These are phyloP conservation scores for Carettochelys insculpta DNA, from an alignment of 2,113 vertebrate species.

Conservation along the genomic window DNA sequence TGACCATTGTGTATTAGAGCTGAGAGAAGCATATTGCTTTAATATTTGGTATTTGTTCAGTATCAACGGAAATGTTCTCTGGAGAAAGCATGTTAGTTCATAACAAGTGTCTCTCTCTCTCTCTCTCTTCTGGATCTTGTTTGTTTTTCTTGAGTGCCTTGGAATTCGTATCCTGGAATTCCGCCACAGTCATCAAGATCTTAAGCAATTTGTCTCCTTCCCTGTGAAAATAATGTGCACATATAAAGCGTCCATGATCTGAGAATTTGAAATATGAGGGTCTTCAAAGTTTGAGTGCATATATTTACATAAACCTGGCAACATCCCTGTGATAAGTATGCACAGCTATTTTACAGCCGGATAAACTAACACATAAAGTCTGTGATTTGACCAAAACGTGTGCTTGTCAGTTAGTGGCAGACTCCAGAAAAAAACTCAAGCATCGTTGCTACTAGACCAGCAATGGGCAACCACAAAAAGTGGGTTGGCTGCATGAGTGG, in stretches of 20 bases:
- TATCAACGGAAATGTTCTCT: slow-evolving; percentile 45
- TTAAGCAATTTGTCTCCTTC: neutral
- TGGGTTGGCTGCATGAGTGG: too few relatives aligned
- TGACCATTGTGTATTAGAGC: neutral
- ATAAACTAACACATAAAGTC: neutral
- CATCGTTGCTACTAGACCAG: neutral
- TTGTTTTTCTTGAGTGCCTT: neutral
- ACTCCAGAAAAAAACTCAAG: neutral
- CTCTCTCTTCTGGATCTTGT: neutral
- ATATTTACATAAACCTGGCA: neutral
- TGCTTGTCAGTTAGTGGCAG: neutral
- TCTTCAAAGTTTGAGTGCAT: neutral
- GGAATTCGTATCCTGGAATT: neutral
- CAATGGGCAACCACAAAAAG: too few relatives aligned
- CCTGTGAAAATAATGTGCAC: neutral
- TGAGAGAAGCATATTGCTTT: slow-evolving; percentile 50
- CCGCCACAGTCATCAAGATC: neutral
- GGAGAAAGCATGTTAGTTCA: slow-evolving; percentile 39
- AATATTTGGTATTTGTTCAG: slow-evolving; percentile 28
- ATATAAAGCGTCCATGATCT: neutral
- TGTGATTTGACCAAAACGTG: neutral
- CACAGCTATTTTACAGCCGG: neutral
- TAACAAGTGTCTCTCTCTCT: slow-evolving; percentile 51
- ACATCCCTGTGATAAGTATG: neutral
- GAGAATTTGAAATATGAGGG: neutral